Evolutionary conservation across 2,888 invertebrate species (phyloP), one percentile per base, ranked within the genome.

Genomic region (Aporophyla lueneburgensis): DNA sequence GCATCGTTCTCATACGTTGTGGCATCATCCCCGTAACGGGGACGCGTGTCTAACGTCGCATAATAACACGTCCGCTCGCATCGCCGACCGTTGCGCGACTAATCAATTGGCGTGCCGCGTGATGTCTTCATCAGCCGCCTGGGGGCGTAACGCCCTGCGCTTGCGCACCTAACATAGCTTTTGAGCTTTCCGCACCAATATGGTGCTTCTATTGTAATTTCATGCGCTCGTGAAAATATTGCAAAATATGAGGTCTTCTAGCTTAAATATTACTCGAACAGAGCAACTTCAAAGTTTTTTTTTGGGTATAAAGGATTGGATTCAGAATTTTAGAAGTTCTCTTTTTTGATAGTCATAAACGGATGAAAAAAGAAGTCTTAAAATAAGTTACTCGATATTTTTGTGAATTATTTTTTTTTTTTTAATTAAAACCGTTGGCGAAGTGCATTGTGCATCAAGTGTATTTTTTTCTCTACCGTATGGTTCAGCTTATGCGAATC

Each of bases 101-200:
- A 96, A 96, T 96, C 96, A 96, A 96, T 96, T 96, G 96, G 92
- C 92, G 93, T 91, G 93, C 93, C 92, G 92, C 94, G 93, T 96
- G 96, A 96, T 96, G 96, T 95, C 96, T 96, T 96, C 96, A 96
- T 96, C 96, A 95, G 95, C 88, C 91, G 96, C 96, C 95, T 86
- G 93, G 91, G 92, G 96, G 96, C 94, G 95, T 92, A 94, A 95
- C 96, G 96, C 96, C 96, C 94, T 93, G 93, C 94, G 92, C 93
- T 88, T 89, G 92, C 91, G 88, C 91, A 91, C 88, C 91, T 90
- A 91, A 86, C 84, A 72, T 79, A 78, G 81, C 87, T 83, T 86
- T 89, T 86, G 79, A 80, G 82, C 80, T 89, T 82, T 85, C 88
- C 80, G 78, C 74, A 78, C 87, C 82, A 85, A 84, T 86, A 85